Conservation (phyloP, 2,113 vertebrate genomes). For the Todiramphus chloris region DNA sequence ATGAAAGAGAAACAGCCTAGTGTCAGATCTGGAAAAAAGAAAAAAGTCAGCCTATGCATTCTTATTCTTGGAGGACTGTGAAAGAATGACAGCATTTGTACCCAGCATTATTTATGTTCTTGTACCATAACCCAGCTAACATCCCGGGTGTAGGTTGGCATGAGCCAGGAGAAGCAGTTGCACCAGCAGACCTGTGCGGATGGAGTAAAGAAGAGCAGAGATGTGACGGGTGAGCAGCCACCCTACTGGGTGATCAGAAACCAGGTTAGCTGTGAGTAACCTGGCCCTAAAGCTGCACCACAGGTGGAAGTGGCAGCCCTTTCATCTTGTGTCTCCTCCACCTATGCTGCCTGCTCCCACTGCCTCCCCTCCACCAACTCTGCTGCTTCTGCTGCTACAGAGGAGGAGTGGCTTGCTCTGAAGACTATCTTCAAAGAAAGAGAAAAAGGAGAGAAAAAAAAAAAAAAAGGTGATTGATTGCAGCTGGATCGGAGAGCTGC, state of each 20-base stretch:
- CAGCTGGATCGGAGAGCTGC: neutral
- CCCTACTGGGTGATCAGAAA: neutral
- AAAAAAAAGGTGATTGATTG: neutral
- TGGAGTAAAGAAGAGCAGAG: neutral
- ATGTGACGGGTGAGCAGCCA: neutral
- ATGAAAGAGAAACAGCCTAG: neutral
- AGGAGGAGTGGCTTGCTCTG: neutral
- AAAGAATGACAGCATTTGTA: neutral
- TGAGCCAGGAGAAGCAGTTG: neutral
- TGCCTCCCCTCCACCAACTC: neutral
- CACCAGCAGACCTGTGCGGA: neutral
- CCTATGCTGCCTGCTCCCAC: neutral
- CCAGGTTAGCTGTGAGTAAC: neutral
- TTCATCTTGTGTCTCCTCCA: accelerated
- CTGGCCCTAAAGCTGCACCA: neutral
- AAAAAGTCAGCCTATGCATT: neutral
- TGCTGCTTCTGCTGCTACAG: neutral
- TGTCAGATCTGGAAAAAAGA: neutral
- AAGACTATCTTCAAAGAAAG: neutral
- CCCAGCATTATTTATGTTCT: neutral
- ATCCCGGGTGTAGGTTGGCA: neutral
- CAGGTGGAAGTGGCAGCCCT: neutral
- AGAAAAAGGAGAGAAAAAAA: accelerated
- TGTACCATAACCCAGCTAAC: neutral
- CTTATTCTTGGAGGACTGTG: neutral